phyloP scores from a whole-genome alignment of 1,140 invertebrate species.

The Trigoniulus corallinus region DNA sequence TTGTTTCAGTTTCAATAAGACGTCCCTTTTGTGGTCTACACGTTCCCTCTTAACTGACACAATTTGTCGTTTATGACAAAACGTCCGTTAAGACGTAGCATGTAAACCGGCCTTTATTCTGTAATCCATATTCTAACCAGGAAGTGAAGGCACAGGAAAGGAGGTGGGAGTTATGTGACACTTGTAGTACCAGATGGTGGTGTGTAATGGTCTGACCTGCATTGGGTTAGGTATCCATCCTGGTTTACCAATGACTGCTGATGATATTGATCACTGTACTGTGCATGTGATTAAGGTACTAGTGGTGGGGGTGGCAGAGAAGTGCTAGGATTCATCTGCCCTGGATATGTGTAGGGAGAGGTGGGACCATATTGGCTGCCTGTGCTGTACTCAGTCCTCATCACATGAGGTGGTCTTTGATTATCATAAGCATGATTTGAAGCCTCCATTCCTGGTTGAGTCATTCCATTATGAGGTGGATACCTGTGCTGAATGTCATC shows the following conservation, averaged over 20 bases:
- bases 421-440: slow-evolving; percentile 11
- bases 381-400: not conserved
- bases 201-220: not conserved
- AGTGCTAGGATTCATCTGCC: slow-evolving; percentile 15
- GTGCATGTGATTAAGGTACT: not conserved
- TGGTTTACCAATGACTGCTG: not conserved
- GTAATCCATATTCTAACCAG: not conserved
- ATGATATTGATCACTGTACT: slow-evolving; percentile 1
- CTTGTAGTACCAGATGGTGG: not conserved
- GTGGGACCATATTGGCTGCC: not conserved
- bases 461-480: not conserved
- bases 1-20: too few species aligned
- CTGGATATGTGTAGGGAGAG: slow-evolving; percentile 6
- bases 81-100: too few species aligned
- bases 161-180: not conserved
- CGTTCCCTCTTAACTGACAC: too few species aligned
- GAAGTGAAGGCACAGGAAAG: not conserved
- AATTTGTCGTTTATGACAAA: too few species aligned
- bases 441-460: slow-evolving; percentile 11
- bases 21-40: too few species aligned
- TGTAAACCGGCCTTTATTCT: too few species aligned
- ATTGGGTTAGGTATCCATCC: not conserved
- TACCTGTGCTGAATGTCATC: slow-evolving; percentile 18
- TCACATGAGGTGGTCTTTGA: not conserved
- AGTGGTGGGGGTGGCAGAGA: slow-evolving; percentile 6